Base-by-base conservation (phyloP, 1,140 invertebrate species). In the Orius insidiosus region DNA sequence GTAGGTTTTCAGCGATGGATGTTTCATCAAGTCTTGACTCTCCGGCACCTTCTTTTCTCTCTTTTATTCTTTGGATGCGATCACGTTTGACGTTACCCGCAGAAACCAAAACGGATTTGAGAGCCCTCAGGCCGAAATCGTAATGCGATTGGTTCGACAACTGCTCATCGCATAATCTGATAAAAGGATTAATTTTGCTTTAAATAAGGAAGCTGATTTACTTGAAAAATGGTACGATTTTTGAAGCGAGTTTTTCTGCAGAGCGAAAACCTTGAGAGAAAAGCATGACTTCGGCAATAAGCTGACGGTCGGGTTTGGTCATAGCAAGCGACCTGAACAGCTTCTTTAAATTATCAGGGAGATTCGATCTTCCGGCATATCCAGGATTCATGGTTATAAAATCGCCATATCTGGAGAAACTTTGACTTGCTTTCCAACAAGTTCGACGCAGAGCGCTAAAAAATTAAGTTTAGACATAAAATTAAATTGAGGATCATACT, bases 331-430 rank as follows among this genome's bases (percentile, higher is more conserved):
- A 94, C 49, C 95, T 71, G 79, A 99, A 99, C 9, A 99, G 69
- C 64, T 98, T 97, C 68, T 98, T 99, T 58, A 99, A 71, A 64
- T 98, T 98, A 59, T 99, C 96, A 0, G 96, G 96, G 41, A 99
- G 66, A 68, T 99, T 98, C 31, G 94, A 98, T 48, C 96, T 77
- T 13, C 95, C 96, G 44, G 95, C 95, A 64, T 99, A 99, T 7
- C 93, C 94, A 49, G 96, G 96, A 73, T 99, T 99, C 96, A 99
- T 99, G 0, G 96, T 99, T 33, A 99, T 98, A 63, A 99, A 99
- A 98, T 96, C 1, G 95, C 96, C 92, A 99, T 99, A 59, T 98
- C 93, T 14, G 87, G 75, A n/a, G 92, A 94, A 0, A 99, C 89
- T 54, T 78, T 77, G 0, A 99, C 93, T 69, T 92, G 86, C 59